phyloP scores from a whole-genome alignment of 2,113 vertebrate species.

The Grantiella picta region DNA sequence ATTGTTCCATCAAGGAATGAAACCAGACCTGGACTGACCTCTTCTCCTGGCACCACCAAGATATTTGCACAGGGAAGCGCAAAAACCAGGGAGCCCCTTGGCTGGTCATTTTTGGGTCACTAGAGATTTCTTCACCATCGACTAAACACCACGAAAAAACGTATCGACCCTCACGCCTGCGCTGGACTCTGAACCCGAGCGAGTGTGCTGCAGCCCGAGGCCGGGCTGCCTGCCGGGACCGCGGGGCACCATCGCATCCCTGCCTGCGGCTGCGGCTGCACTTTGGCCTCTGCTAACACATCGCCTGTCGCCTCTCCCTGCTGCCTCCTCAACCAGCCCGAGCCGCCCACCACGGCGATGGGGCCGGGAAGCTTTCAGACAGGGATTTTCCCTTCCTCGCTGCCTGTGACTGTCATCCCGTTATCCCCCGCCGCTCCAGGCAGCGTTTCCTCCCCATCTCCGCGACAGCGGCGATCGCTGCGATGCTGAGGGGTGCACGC shows the following conservation, averaged over 20 bases:
- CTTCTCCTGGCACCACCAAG: not conserved
- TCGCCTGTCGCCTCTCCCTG: not conserved
- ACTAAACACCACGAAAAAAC: not conserved
- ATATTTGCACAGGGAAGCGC: rapidly evolving
- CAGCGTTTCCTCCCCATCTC: not conserved
- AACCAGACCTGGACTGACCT: not conserved
- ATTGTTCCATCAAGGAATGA: not conserved
- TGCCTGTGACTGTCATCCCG: rapidly evolving
- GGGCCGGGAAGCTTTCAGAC: not conserved
- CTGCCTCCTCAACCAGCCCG: not conserved
- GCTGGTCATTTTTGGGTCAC: not conserved
- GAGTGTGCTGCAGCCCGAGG: not conserved
- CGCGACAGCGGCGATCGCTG: rapidly evolving
- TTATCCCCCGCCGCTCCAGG: not conserved
- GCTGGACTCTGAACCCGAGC: not conserved
- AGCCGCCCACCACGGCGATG: not conserved
- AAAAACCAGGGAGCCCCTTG: not conserved
- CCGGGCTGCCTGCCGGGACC: not conserved
- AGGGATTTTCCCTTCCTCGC: not conserved
- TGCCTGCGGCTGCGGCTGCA: not conserved
- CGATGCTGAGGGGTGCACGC: rapidly evolving
- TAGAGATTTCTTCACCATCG: not conserved
- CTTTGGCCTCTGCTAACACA: not conserved
- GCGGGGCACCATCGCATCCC: not conserved
- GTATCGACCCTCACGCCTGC: not conserved